Evolutionary conservation across 1,140 invertebrate species (phyloP), one percentile per base, ranked within the genome.

Genomic region (Neodiprion virginianus): DNA sequence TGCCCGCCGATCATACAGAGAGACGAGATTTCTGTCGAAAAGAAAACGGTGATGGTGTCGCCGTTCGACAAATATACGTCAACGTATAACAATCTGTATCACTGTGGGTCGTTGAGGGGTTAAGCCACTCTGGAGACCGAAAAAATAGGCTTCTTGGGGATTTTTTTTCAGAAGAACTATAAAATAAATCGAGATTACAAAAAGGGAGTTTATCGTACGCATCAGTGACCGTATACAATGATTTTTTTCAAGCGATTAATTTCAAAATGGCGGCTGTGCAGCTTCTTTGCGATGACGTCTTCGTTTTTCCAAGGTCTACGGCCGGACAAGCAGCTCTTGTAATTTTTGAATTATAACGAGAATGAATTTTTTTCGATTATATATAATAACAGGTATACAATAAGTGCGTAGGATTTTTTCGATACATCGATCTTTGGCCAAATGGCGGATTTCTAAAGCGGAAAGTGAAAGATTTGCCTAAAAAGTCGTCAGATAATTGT

Each of bases 251-350:
- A 0, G 53, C 53, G 53, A 61, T 61, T 61, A 61, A 61, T 61
- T 61, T 61, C 53, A 61, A 61, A 61, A 61, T 61, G 53, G 53
- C 53, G 53, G 53, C 53, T 61, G 53, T 61, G n/a, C 53, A 61
- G 53, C 53, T 4, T 65, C 0, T 65, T 65, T 65, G 61, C 1
- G 2, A 65, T 7, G 2, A 65, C 4, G 2, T 65, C 61, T 65
- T 21, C 61, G 7, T 65, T 65, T 65, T 65, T 65, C 17, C 1
- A 65, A 7, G 61, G 61, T 65, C 2, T 1, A 65, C 61, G 61
- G 4, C 7, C 61, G 1, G 1, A 65, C 61, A 1, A 65, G 7
- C 61, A 65, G 61, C 7, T 65, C 7, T 7, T 65, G 61, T 65
- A 65, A 65, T 3, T 14, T 65, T 65, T 65, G 61, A 65, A 65